Base-by-base conservation (phyloP, 2,113 vertebrate species). In the Alouatta palliata region DNA sequence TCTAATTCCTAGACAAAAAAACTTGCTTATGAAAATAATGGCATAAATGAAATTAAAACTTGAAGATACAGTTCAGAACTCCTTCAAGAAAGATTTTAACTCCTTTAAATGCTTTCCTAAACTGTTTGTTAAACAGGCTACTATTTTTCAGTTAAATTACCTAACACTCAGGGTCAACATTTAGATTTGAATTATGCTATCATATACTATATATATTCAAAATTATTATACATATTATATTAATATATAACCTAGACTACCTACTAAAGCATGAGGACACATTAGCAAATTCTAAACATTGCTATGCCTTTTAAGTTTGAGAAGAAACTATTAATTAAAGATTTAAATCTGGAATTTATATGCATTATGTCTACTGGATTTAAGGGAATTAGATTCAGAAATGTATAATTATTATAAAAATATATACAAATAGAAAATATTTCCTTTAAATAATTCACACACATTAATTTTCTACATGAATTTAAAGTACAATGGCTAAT, bases 11-110 rank as follows among this genome's bases (percentile, higher is more conserved):
- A 95, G 93, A 97, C 95, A 96, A 86, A 97, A 96, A 94, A 94
- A 94, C 96, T 52, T 73, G 81, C 95, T 97, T 96, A 97, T 97
- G 77, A 97, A 98, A 98, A 95, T 27, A 97, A 97, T 98, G 86
- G 84, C 66, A 93, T 97, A 89, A 89, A 91, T 97, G 88, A 97
- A 83, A 91, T 87, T 94, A 97, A 86, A 97, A 94, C 79, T 94
- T 96, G 16, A 95, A 80, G 52, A 70, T 64, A 58, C 43, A 92
- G 45, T 97, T 95, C 76, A 66, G 61, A 64, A 40, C 75, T 88
- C 79, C 89, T 87, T 93, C 83, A 91, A 25, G 80, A 32, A 94
- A 66, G n/a, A 16, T 16, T 52, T 52, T 81, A 75, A 85, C 52
- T 52, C 14, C 52, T 19, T 52, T 52, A 52, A 17, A 52, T 83